A percentile compares a stretch with the other conserved stretches of the same genome.
These are phyloP conservation scores for Spinus olivaceus DNA, from an alignment of 2,797 vertebrate species.

Conservation along the genomic window DNA sequence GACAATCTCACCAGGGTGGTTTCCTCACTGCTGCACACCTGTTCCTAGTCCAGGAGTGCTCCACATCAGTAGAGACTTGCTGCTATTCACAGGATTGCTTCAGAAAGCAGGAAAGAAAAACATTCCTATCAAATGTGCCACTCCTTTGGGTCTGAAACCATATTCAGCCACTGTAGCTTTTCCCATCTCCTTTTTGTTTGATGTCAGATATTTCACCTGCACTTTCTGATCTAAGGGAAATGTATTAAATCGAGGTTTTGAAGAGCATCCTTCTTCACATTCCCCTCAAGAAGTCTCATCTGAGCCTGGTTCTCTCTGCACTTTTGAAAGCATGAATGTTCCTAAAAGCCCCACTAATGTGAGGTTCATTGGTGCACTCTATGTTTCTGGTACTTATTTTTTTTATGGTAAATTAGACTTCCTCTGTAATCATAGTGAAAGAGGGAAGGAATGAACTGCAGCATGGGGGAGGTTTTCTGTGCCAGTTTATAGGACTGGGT, in stretches of 20 bases:
- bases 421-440: not conserved
- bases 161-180: not conserved
- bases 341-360: not conserved
- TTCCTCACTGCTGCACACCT: fast-evolving
- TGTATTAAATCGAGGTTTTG: not conserved
- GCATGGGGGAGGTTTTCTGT: not conserved
- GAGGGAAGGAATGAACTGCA: not conserved
- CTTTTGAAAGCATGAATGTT: not conserved
- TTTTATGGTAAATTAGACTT: not conserved
- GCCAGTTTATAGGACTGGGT: not conserved
- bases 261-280: fast-evolving
- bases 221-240: not conserved
- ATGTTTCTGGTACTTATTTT: not conserved
- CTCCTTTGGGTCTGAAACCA: not conserved
- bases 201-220: not conserved
- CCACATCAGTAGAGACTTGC: not conserved
- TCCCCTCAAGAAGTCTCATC: not conserved
- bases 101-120: not conserved
- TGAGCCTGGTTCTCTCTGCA: not conserved
- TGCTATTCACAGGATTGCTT: not conserved
- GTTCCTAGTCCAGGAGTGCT: not conserved
- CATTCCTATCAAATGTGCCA: not conserved
- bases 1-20: not conserved
- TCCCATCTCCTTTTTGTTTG: not conserved
- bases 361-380: not conserved